Base-by-base conservation (phyloP, 1,140 invertebrate species). In the Asobara japonica region DNA sequence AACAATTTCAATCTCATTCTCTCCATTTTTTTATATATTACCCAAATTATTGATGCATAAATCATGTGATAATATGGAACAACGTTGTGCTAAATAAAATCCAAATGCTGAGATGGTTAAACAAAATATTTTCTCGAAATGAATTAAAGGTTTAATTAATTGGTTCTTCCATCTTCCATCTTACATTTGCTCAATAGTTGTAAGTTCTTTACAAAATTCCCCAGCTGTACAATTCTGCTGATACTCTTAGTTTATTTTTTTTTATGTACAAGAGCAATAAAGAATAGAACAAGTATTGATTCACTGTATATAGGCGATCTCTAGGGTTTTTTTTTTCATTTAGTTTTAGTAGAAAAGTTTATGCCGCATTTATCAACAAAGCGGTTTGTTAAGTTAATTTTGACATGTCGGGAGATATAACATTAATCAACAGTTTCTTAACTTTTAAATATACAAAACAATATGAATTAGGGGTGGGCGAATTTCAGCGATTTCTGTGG, bases 251-350 rank as follows among this genome's bases (percentile, higher is more conserved):
- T n/a, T n/a, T n/a, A n/a, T n/a, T n/a, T n/a, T 22, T 22, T 18
- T 56, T 56, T 56, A 56, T 56, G 18, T 56, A 56, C 51, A 56
- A 56, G 51, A 56, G 51, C 7, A 56, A 56, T 18, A n/a, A n/a
- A n/a, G n/a, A 56, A 56, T 56, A 8, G 8, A 56, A 22, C 2
- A 56, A 56, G 25, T 8, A 56, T 56, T 27, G 51, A 18, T 56
- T n/a, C 3, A 45, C 4, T 45, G n/a, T n/a, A n/a, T 22, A 56
- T 56, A n/a, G 25, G 13, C 10, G 22, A 51, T n/a, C 20, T 51
- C 20, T 20, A 7, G 16, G n/a, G n/a, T n/a, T n/a, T n/a, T n/a
- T n/a, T n/a, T n/a, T n/a, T n/a, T n/a, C n/a, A n/a, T n/a, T n/a
- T n/a, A n/a, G n/a, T n/a, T n/a, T n/a, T n/a, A n/a, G n/a, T n/a